Evolutionary conservation across 30 jellyfish, hydroid and myxozoan species (phyloP).

Genomic region (Euphysa ruthae): DNA sequence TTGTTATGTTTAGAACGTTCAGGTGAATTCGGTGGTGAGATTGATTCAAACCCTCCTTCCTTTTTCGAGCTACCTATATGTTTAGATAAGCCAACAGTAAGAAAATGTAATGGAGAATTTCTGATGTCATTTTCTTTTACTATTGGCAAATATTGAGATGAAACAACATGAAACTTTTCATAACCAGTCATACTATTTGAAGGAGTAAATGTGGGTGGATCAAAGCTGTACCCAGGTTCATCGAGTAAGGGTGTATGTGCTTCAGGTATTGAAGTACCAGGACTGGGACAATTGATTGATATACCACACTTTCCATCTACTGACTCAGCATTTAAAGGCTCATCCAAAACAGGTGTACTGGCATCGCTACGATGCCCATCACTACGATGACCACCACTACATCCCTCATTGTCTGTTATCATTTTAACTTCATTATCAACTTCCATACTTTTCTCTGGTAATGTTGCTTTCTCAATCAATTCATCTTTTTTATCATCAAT

Average conservation of each 20-base stretch:
- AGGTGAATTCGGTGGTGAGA: slow-evolving; percentile 94
- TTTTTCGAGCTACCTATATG: background rate
- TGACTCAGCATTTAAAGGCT: slow-evolving; percentile 6
- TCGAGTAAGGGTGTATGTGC: slow-evolving; percentile 35
- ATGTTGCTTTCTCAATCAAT: too few species aligned
- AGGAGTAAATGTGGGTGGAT: background rate
- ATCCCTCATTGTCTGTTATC: background rate
- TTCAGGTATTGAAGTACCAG: slow-evolving; percentile 28
- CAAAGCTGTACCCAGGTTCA: slow-evolving; percentile 28
- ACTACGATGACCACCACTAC: background rate
- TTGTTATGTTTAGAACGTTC: slow-evolving; percentile 40
- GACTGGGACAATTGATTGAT: background rate
- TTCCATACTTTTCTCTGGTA: background rate
- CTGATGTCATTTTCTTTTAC: background rate
- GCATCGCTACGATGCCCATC: slow-evolving; percentile 9
- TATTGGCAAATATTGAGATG: background rate
- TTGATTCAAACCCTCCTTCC: slow-evolving; percentile 36
- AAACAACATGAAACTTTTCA: background rate
- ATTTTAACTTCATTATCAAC: slow-evolving; percentile 1
- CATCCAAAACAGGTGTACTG: slow-evolving; percentile 32
- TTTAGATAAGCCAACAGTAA: background rate
- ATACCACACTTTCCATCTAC: background rate
- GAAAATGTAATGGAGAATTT: background rate
- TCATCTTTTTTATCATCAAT: too few species aligned
- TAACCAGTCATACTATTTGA: background rate